Evolutionary conservation across 2,113 vertebrate species (phyloP).

Genomic region (Elaphurus davidianus): DNA sequence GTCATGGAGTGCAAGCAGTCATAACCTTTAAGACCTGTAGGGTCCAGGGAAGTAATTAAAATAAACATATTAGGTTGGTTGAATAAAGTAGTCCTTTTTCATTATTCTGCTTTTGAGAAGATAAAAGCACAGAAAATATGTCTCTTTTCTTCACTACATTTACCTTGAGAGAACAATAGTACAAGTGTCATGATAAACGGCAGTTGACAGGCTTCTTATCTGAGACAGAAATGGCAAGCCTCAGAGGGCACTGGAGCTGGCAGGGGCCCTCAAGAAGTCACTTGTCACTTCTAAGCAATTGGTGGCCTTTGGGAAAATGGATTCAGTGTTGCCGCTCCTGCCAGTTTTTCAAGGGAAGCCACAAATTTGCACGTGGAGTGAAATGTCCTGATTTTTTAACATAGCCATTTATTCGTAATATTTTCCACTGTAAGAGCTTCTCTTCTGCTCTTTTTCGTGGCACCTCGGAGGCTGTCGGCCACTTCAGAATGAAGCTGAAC

Average conservation of each 20-base stretch:
- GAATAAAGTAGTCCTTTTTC: background rate
- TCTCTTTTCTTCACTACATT: background rate
- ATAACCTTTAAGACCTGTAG: background rate
- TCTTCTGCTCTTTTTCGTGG: no score
- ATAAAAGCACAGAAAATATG: background rate
- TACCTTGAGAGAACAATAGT: background rate
- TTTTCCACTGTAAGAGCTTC: background rate
- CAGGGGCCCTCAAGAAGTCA: background rate
- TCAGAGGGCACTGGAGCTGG: background rate
- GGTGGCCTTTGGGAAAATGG: background rate
- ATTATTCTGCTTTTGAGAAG: background rate
- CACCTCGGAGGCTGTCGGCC: no score
- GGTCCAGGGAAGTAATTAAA: background rate
- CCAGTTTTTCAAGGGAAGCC: background rate
- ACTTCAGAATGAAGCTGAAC: no score
- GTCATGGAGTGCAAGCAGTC: background rate
- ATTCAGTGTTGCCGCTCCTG: background rate
- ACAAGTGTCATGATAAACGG: background rate
- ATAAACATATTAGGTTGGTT: background rate
- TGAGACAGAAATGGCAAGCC: background rate
- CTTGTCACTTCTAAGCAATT: background rate
- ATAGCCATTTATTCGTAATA: background rate
- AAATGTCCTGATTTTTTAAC: background rate
- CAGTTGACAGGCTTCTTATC: background rate
- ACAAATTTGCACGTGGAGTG: background rate